phyloP scores from a whole-genome alignment of 1,140 invertebrate genomes.

The Lethrus apterus region DNA sequence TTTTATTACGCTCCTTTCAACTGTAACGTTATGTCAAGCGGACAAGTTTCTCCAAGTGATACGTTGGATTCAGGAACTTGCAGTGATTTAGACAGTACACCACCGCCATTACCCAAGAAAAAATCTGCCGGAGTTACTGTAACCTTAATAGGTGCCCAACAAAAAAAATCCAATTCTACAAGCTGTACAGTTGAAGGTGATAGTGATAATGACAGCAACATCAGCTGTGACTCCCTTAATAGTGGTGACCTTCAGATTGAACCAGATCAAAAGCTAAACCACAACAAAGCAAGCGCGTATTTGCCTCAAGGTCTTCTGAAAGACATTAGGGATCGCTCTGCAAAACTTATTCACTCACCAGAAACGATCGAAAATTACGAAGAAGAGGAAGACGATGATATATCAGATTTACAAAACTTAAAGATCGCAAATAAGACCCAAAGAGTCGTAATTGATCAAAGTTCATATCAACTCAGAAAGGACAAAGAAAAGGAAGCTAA shows the following conservation, averaged over 20 bases:
- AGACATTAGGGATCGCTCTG: conserved; percentile 48
- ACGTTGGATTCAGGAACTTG: conserved; percentile 75
- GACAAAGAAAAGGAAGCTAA: conserved; percentile 47
- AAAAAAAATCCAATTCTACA: conserved; percentile 46
- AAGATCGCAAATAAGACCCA: conserved; percentile 27
- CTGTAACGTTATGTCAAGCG: conserved; percentile 59
- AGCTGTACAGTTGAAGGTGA: conserved; percentile 52
- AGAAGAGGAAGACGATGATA: conserved; percentile 1
- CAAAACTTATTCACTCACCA: conserved; percentile 33
- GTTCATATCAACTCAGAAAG: conserved; percentile 58
- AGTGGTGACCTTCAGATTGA: conserved; percentile 47
- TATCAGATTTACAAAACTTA: conserved; percentile 18
- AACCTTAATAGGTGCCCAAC: conserved; percentile 36
- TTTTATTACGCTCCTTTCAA: conserved; percentile 50
- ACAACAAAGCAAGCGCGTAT: conserved; percentile 37
- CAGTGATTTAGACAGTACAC: conserved; percentile 69
- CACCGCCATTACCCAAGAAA: conserved; percentile 62
- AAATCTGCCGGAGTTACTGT: conserved; percentile 45
- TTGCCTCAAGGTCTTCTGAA: conserved; percentile 51
- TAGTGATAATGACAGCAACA: conserved; percentile 60
- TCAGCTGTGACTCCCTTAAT: conserved; percentile 65
- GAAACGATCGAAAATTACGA: conserved; percentile 33
- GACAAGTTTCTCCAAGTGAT: conserved; percentile 70
- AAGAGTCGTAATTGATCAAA: conserved; percentile 52
- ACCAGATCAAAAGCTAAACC: conserved; percentile 4